Evolutionary conservation across 2,113 vertebrate species (phyloP), one percentile per base, ranked within the genome.

Genomic region (Leucoraja erinaceus): DNA sequence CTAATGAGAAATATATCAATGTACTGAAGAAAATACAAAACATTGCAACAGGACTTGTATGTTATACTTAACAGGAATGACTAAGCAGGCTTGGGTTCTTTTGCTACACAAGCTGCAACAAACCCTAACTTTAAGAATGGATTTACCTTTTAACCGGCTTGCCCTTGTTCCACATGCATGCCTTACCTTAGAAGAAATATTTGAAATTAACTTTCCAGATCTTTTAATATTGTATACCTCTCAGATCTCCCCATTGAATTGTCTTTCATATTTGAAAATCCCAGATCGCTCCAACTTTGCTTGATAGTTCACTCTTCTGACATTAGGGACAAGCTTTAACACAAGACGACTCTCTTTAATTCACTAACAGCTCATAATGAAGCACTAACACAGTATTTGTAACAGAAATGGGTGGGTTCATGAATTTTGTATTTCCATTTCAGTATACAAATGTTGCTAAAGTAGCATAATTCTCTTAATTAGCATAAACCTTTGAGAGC

Each of bases 381-480:
- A 91, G 90, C 18, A 38, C 66, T 91, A 91, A 91, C 90, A 91
- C 10, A 70, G 88, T 90, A 91, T 91, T 91, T 72, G 90, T 91
- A 91, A 72, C 68, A 91, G 90, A 91, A 54, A 18, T 91, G 90
- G 90, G 33, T 91, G 90, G 66, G 68, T 72, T 91, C 90, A 91
- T 91, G 90, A 91, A 91, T 91, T 91, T 91, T 91, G 90, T 68
- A 91, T 91, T 91, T 91, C 90, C 90, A 91, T 72, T 91, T 91
- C 90, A 72, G 90, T 91, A 47, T 91, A 72, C 90, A 91, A 91
- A 91, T 91, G 90, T 91, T 91, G 90, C 90, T 91, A 91, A 91
- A 91, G 90, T 91, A 91, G 90, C 90, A 91, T 91, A 91, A 91
- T 91, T 91, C 90, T 91, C 66, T 91, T 91, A 91, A 91, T 91